Evolutionary conservation across 2,113 vertebrate species (phyloP).

Genomic region (Sprattus sprattus): DNA sequence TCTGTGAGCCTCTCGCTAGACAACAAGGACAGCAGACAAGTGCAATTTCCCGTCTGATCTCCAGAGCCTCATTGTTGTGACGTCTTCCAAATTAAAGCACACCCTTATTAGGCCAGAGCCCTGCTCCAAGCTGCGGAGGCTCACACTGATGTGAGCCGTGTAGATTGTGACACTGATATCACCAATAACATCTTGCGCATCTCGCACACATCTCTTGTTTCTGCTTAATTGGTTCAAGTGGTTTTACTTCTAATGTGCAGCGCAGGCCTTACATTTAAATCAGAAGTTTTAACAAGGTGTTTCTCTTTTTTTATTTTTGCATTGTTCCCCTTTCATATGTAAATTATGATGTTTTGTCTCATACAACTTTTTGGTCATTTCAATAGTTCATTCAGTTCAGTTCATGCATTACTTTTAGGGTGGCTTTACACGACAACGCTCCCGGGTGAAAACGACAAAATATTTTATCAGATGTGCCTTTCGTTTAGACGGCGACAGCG

Average conservation of each 20-base stretch:
- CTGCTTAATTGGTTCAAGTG: conserved; percentile 13
- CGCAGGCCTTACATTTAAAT: not conserved
- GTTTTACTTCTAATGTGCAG: not conserved
- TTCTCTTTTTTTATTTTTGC: not conserved
- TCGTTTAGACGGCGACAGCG: too few relatives aligned
- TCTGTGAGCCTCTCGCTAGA: conserved; percentile 60
- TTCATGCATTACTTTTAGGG: not conserved
- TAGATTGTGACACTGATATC: conserved; percentile 38
- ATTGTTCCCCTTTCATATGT: not conserved
- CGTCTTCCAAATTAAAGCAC: conserved; percentile 74
- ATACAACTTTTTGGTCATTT: not conserved
- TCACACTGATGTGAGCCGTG: conserved; percentile 31
- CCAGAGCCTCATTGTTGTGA: conserved; percentile 72
- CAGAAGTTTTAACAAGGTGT: not conserved
- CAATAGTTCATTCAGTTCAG: not conserved
- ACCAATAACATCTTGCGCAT: not conserved
- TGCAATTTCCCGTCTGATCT: conserved; percentile 76
- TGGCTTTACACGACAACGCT: too few relatives aligned
- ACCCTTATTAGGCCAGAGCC: conserved; percentile 66
- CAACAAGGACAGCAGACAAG: conserved; percentile 69
- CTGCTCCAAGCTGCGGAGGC: conserved; percentile 19
- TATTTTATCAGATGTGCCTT: too few relatives aligned
- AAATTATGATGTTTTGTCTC: not conserved
- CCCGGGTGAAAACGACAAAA: too few relatives aligned
- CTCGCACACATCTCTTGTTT: not conserved